Conservation (phyloP, 2,113 vertebrate genomes). For the Sterrhoptilus dennistouni region DNA sequence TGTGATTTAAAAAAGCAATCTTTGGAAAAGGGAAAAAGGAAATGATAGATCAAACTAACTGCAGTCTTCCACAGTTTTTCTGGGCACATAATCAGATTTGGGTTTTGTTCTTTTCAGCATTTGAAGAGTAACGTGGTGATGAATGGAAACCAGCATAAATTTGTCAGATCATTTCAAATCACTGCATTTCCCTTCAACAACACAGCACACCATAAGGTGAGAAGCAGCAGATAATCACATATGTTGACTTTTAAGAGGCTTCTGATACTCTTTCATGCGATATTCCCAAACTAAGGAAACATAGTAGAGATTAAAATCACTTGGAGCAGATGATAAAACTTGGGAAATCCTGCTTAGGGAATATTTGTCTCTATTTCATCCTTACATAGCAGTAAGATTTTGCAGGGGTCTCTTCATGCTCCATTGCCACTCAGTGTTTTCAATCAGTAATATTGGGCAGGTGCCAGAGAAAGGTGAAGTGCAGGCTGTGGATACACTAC, state of each 20-base stretch:
- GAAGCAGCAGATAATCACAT: not conserved
- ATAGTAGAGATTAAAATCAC: not conserved
- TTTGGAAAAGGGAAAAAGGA: not conserved
- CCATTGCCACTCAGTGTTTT: not conserved
- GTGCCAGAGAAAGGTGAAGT: not conserved
- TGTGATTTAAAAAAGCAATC: not conserved
- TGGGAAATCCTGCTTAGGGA: not conserved
- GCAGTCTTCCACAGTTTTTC: not conserved
- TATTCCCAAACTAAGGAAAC: not conserved
- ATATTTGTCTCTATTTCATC: not conserved
- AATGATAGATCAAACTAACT: not conserved
- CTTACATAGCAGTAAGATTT: not conserved
- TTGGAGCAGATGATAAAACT: not conserved
- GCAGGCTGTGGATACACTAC: not conserved
- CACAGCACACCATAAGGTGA: not conserved
- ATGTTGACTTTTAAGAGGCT: not conserved
- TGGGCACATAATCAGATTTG: not conserved
- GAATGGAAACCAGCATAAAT: not conserved
- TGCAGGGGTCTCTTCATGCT: not conserved
- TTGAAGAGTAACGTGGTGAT: not conserved
- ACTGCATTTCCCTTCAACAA: not conserved
- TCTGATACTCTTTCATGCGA: not conserved
- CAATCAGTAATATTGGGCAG: not conserved
- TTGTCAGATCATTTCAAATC: not conserved
- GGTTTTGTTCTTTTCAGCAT: constrained; percentile 10